Conservation (phyloP, 2,888 invertebrate species). For the Exocentrus adspersus region DNA sequence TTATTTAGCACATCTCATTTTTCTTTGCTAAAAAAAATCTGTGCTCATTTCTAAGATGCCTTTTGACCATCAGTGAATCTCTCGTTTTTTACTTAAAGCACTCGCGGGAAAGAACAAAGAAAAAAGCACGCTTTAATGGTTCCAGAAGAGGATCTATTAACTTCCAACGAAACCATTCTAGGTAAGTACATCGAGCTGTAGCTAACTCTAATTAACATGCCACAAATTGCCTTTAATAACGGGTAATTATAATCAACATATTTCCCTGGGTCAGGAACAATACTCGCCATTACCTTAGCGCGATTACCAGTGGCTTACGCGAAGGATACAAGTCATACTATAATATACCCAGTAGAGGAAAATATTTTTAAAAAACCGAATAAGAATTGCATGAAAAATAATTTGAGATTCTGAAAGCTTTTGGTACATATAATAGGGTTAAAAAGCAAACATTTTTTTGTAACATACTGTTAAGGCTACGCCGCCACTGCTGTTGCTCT, state of each 20-base stretch:
- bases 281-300: slow-evolving; percentile 19
- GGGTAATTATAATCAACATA: slow-evolving; percentile 39
- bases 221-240: slow-evolving; percentile 42
- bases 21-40: not conserved
- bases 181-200: slow-evolving; percentile 14
- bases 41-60: not conserved
- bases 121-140: not conserved
- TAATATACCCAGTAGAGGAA: too few species aligned
- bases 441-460: too few species aligned
- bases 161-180: slow-evolving; percentile 13
- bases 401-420: too few species aligned
- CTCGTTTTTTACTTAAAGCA: not conserved
- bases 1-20: not conserved
- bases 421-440: too few species aligned
- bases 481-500: not conserved
- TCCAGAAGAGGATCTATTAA: slow-evolving; percentile 34
- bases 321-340: not conserved
- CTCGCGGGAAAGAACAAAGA: slow-evolving; percentile 4
- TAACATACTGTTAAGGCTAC: too few species aligned
- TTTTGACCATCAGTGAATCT: not conserved
- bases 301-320: not conserved
- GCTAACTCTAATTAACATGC: slow-evolving; percentile 40
- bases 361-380: too few species aligned
- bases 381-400: too few species aligned
- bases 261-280: slow-evolving; percentile 31